A percentile compares a stretch with the other conserved stretches of the same genome.
Evolutionary conservation across 2,888 invertebrate species (phyloP).

Genomic region (Portevinia maculata): DNA sequence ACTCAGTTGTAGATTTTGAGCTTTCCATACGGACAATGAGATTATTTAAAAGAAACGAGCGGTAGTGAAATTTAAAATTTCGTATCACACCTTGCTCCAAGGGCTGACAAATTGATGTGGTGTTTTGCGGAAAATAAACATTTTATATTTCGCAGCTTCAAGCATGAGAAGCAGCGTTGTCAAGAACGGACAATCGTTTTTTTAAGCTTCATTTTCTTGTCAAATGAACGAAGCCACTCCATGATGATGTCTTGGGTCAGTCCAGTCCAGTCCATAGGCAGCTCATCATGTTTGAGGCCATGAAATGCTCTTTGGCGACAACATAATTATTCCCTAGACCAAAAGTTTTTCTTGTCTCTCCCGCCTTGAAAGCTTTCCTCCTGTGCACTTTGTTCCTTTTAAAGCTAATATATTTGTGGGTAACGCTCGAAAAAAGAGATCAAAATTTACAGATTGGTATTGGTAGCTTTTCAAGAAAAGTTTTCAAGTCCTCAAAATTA

Average conservation of each 20-base stretch:
- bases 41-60: constrained; percentile 15
- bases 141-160: constrained; percentile 35
- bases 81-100: constrained; percentile 28
- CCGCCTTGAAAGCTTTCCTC: background rate
- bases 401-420: background rate
- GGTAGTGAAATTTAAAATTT: constrained; percentile 25
- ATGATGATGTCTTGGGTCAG: no score
- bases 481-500: background rate
- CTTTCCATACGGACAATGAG: constrained; percentile 18
- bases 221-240: no score
- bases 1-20: constrained; percentile 22
- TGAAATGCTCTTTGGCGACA: background rate
- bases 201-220: constrained; percentile 3
- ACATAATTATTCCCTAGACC: background rate
- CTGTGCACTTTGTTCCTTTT: background rate
- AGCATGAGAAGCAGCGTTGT: constrained; percentile 30
- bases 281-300: constrained; percentile 8
- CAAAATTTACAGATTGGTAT: background rate
- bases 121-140: constrained; percentile 27
- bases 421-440: constrained; percentile 8
- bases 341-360: constrained; percentile 1
- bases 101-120: constrained; percentile 22
- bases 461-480: constrained; percentile 2
- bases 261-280: no score
- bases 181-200: constrained; percentile 16